Evolutionary conservation across 1,140 invertebrate genomes (phyloP).

Genomic region (Orussus abietinus): DNA sequence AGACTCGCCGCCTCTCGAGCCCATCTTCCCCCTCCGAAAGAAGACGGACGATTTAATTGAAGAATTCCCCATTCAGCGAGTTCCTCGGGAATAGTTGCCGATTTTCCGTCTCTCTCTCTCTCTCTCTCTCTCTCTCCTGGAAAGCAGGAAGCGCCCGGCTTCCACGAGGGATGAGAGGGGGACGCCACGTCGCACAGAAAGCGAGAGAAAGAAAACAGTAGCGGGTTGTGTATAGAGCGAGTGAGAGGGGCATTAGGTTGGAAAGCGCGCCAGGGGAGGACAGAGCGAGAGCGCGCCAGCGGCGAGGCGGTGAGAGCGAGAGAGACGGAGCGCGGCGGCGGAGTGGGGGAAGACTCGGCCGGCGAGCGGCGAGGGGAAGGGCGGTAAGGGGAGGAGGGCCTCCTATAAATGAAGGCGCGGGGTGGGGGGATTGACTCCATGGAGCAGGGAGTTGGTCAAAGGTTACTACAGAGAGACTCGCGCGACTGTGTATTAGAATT

Average conservation of each 20-base stretch:
- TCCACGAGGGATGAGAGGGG: slow-evolving; percentile 7
- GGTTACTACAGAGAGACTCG: slow-evolving; percentile 27
- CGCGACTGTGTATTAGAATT: slow-evolving; percentile 40
- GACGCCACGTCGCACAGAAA: slow-evolving; percentile 1
- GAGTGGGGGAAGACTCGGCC: not conserved
- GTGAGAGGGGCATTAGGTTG: slow-evolving; percentile 9
- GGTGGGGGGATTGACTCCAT: no score
- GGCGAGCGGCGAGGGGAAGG: no score
- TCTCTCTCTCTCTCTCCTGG: slow-evolving; percentile 13
- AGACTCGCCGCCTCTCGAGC: no score
- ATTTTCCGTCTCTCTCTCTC: not conserved
- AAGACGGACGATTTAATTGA: slow-evolving; percentile 36
- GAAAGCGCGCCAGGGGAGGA: not conserved
- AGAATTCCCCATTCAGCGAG: slow-evolving; percentile 28
- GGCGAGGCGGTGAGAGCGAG: not conserved
- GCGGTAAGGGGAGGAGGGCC: slow-evolving; percentile 19
- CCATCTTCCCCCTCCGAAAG: no score
- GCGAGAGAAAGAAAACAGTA: not conserved
- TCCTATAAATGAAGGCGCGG: no score
- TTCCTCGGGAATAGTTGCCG: slow-evolving; percentile 9
- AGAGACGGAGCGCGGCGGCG: slow-evolving; percentile 4
- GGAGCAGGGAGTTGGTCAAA: slow-evolving; percentile 33
- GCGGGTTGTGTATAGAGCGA: not conserved
- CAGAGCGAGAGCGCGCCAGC: not conserved
- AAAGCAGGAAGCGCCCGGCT: slow-evolving; percentile 3